These are phyloP conservation scores for Gavia stellata DNA, from an alignment of 2,113 vertebrate genomes.

Conservation along the genomic window DNA sequence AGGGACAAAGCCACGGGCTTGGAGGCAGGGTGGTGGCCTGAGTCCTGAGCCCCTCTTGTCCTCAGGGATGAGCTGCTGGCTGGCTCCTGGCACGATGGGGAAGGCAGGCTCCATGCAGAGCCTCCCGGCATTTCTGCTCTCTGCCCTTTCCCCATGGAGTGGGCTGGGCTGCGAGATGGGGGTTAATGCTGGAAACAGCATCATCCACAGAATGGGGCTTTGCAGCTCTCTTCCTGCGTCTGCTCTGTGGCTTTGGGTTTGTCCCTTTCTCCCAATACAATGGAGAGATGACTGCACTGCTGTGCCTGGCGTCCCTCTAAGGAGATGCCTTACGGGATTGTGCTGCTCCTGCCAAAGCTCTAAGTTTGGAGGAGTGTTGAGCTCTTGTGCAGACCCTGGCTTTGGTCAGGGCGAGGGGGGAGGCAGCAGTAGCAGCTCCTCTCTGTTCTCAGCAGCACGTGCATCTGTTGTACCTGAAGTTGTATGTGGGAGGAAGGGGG, in stretches of 20 bases:
- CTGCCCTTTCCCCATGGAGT: background rate
- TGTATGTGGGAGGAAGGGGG: background rate
- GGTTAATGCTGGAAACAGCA: background rate
- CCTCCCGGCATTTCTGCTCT: background rate
- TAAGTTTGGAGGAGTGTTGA: background rate
- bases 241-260: background rate
- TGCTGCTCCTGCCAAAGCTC: background rate
- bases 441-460: background rate
- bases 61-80: background rate
- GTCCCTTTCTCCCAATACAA: background rate
- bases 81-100: background rate
- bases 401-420: background rate
- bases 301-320: background rate
- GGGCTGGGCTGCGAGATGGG: background rate
- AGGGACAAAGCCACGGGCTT: background rate
- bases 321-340: background rate
- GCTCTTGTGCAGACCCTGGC: background rate
- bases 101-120: background rate
- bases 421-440: background rate
- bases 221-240: background rate
- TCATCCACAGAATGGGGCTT: background rate
- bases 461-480: background rate
- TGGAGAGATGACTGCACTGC: rapidly evolving
- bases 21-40: background rate
- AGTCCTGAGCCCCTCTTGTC: background rate